Evolutionary conservation across 2,797 vertebrate species (phyloP).

Genomic region (Xiphophorus birchmanni): DNA sequence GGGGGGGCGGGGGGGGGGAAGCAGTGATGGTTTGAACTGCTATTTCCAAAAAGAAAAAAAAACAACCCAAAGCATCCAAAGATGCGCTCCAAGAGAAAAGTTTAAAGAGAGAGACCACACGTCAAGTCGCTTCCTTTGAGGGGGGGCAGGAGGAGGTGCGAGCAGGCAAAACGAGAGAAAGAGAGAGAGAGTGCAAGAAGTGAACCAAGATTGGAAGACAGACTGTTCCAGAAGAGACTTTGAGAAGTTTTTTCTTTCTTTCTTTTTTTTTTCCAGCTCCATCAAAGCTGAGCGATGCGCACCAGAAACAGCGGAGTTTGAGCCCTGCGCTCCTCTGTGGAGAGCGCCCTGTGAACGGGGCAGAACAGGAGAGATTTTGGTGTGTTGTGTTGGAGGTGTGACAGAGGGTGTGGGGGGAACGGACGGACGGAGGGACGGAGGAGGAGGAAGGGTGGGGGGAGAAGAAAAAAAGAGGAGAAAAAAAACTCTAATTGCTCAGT

Average conservation of each 20-base stretch:
- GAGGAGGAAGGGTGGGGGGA: conserved; percentile 21
- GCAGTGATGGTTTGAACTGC: conserved; percentile 52
- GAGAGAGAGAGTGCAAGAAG: conserved; percentile 45
- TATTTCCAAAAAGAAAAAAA: conserved; percentile 44
- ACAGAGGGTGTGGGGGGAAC: no score
- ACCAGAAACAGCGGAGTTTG: conserved; percentile 47
- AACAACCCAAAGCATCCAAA: conserved; percentile 34
- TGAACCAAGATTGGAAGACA: conserved; percentile 35
- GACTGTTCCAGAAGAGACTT: conserved; percentile 30
- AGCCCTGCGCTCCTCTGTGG: conserved; percentile 77
- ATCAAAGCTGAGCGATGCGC: conserved; percentile 52
- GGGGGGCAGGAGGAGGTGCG: conserved; percentile 28
- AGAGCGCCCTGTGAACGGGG: conserved; percentile 78
- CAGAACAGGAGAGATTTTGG: conserved; percentile 78
- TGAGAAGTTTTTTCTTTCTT: conserved; percentile 29
- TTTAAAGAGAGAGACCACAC: conserved; percentile 43
- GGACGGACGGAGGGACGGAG: no score
- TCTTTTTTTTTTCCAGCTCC: conserved; percentile 2
- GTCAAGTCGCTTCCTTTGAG: conserved; percentile 34
- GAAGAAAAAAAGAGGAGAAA: conserved; percentile 83
- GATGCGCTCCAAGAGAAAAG: conserved; percentile 53
- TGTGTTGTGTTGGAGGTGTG: conserved; percentile 66
- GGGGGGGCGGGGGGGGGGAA: no score
- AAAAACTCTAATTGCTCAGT: conserved; percentile 92
- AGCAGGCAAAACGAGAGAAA: neutral